Base-by-base conservation (phyloP, 2,888 invertebrate genomes). In the Diaperis boleti region DNA sequence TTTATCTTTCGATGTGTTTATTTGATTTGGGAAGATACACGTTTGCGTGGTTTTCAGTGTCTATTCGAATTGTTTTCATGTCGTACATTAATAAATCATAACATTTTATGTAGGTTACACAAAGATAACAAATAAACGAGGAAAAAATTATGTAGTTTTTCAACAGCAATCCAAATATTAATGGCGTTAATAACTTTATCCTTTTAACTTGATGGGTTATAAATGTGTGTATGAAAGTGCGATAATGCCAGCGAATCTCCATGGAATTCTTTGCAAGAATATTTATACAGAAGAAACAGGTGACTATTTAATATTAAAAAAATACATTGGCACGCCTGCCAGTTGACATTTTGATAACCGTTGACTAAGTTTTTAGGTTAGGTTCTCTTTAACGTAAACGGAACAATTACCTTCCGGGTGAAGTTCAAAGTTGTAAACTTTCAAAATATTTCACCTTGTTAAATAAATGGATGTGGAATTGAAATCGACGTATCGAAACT, bases 1-100 rank as follows among this genome's bases (percentile, higher is more conserved):
- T 44, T 22, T 14, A 41, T 22, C 44, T 22, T 18, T 17, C 41
- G 1, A 1, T 17, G n/a, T 14, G 26, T 44, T 44, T 44, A 44
- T 44, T 44, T 44, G n/a, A 44, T 10, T 44, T 22, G 26, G 26
- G 4, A 26, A 44, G 26, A 44, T 44, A 10, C n/a, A n/a, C 44
- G 26, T 11, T 44, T 5, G 26, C 14, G 44, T 14, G 39, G 39
- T 39, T 15, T 39, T 7, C 39, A 17, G 39, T 39, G 15, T 3
- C 39, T 7, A 39, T 39, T 39, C 14, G 15, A 39, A 39, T 5
- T 39, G 39, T 39, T 39, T 39, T 17, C 15, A 14, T 17, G 39
- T 15, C 17, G 14, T 39, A n/a, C n/a, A 15, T 13, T 39, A 39
- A 39, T 39, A 39, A 39, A 5, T 15, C 14, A 17, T 17, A 14